Base-by-base conservation (phyloP, 2,888 invertebrate genomes). In the Zelleria hepariella region DNA sequence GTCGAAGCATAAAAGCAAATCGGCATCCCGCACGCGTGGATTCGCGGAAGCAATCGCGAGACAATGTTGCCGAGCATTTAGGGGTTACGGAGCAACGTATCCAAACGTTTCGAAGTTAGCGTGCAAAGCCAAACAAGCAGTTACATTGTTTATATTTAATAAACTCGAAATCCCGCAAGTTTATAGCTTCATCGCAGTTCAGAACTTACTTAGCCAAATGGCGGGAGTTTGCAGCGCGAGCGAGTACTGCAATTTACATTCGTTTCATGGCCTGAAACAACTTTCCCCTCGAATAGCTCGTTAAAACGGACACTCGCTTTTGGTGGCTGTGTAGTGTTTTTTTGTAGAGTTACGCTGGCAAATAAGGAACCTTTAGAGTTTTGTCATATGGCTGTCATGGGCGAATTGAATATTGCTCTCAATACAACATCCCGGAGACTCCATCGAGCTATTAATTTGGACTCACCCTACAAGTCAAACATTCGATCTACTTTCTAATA, bases 81-180 rank as follows among this genome's bases (percentile, higher is more conserved):
- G 49, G 8, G 21, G 21, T 49, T 49, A 21, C 21, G 18, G 20
- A 49, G 21, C 21, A 21, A 49, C 32, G 5, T 49, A 49, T 49
- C 15, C 32, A 10, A 51, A 23, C 51, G 23, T 55, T 21, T 24
- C n/a, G 23, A 47, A 57, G 57, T 47, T 57, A 42, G 42, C 47
- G 42, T 57, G 57, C 60, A 60, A 57, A 52, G 47, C 52, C 53
- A 57, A 60, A 58, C 52, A 60, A 60, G 58, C 53, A 57, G 64
- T 68, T 68, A 69, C 67, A 68, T 67, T 71, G 70, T 74, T 73
- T 75, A 74, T 73, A 74, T 74, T 73, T 73, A 75, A 76, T 76
- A 75, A 73, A 72, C 68, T 70, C 65, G 70, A 71, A 74, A 75
- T 73, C 69, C 70, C 53, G 54, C 68, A 69, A 67, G 69, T 74